Conservation (phyloP, 2,888 invertebrate genomes). For the Papilio demoleus region DNA sequence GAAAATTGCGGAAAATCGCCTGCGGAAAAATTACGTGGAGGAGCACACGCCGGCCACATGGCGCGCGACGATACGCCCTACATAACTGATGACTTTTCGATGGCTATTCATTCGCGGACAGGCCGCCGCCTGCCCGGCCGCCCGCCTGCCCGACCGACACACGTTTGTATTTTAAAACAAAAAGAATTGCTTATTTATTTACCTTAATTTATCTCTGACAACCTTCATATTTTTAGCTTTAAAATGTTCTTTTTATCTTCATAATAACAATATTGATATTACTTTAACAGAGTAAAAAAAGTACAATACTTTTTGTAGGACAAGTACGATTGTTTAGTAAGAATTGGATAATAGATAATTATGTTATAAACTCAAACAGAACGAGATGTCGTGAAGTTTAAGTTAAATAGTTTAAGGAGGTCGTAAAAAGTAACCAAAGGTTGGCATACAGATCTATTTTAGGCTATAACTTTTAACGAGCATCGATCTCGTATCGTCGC, state of each 20-base stretch:
- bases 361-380: neutral
- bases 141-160: neutral
- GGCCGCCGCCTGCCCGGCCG: slow-evolving; percentile 51
- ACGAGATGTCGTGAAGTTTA: neutral
- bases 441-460: slow-evolving; percentile 7
- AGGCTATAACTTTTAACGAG: slow-evolving; percentile 13
- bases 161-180: slow-evolving; percentile 37
- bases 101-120: slow-evolving; percentile 78
- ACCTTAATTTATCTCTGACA: slow-evolving; percentile 25
- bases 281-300: neutral
- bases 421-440: neutral
- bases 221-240: neutral
- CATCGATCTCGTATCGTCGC: neutral
- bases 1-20: slow-evolving; percentile 74
- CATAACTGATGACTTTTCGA: slow-evolving; percentile 83
- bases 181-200: slow-evolving; percentile 33
- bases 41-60: slow-evolving; percentile 71
- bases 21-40: slow-evolving; percentile 75
- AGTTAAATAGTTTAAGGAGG: slow-evolving; percentile 5
- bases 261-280: neutral
- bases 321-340: neutral
- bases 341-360: neutral
- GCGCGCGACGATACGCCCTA: slow-evolving; percentile 76
- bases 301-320: neutral
- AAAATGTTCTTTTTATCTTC: neutral